Evolutionary conservation across 2,797 vertebrate species (phyloP).

Genomic region (Spinibarbus caldwelli): DNA sequence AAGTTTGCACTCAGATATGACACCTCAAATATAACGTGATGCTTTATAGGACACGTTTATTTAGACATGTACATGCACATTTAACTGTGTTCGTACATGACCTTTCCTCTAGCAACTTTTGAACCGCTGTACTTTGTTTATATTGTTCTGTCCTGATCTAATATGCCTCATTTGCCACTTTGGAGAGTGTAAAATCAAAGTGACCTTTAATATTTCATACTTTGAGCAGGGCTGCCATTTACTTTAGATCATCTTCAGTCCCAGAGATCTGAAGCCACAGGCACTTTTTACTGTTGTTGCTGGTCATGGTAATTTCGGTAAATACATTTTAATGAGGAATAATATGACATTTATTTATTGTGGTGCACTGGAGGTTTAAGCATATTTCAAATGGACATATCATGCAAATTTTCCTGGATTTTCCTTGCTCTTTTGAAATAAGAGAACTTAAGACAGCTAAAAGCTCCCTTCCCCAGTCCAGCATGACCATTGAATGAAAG

Average conservation of each 20-base stretch:
- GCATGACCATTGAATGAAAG: background rate
- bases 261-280: slow-evolving; percentile 17
- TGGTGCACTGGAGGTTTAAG: slow-evolving; percentile 1
- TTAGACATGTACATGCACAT: background rate
- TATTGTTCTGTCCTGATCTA: slow-evolving; percentile 24
- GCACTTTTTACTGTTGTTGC: slow-evolving; percentile 19
- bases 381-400: slow-evolving; percentile 20
- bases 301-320: slow-evolving; percentile 15
- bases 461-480: too few species aligned
- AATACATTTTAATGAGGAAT: slow-evolving; percentile 44
- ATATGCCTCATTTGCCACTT: slow-evolving; percentile 59
- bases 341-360: slow-evolving; percentile 7
- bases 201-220: slow-evolving; percentile 61
- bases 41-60: background rate
- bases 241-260: slow-evolving; percentile 33
- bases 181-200: slow-evolving; percentile 63
- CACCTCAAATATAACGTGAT: background rate
- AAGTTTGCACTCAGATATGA: background rate
- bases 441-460: background rate
- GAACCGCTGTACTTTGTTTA: slow-evolving; percentile 8
- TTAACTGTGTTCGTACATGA: background rate
- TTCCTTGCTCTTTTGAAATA: background rate
- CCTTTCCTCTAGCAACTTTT: slow-evolving; percentile 21
- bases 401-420: background rate
- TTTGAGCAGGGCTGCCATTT: slow-evolving; percentile 40